Conservation (phyloP, 1,140 invertebrate genomes). For the Eupristina koningsbergeri region DNA sequence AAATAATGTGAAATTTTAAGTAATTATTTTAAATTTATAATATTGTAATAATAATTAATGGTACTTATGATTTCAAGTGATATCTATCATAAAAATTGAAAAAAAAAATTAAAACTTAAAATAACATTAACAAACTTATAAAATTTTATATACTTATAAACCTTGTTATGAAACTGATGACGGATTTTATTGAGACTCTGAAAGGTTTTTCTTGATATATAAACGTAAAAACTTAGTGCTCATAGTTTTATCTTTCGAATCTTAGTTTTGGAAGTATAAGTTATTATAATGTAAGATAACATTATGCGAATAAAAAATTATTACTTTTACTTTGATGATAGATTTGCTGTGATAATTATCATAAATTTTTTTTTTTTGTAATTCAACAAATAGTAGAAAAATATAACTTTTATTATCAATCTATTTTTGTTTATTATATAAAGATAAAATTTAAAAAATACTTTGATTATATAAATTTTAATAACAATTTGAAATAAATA, state of each 20-base stretch:
- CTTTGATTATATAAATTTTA: too few species aligned
- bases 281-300: neutral
- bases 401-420: too few species aligned
- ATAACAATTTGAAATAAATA: too few species aligned
- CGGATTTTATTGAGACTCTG: conserved; percentile 13
- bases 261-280: neutral
- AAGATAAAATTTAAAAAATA: too few species aligned
- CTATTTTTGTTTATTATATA: too few species aligned
- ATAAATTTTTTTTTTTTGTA: too few species aligned
- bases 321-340: neutral
- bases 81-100: neutral
- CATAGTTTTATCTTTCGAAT: neutral
- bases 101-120: neutral
- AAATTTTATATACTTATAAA: conserved; percentile 20
- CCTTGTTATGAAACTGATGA: neutral
- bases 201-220: conserved; percentile 17
- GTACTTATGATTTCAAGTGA: neutral
- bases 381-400: too few species aligned
- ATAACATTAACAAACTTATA: conserved; percentile 2
- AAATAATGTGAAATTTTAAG: too few species aligned
- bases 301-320: neutral
- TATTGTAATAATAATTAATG: neutral
- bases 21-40: neutral
- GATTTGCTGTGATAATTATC: too few species aligned
- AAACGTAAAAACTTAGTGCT: conserved; percentile 1